Evolutionary conservation across 53 echinoderm and acorn worm genomes (phyloP).

Genomic region (Echinarachnius parma): DNA sequence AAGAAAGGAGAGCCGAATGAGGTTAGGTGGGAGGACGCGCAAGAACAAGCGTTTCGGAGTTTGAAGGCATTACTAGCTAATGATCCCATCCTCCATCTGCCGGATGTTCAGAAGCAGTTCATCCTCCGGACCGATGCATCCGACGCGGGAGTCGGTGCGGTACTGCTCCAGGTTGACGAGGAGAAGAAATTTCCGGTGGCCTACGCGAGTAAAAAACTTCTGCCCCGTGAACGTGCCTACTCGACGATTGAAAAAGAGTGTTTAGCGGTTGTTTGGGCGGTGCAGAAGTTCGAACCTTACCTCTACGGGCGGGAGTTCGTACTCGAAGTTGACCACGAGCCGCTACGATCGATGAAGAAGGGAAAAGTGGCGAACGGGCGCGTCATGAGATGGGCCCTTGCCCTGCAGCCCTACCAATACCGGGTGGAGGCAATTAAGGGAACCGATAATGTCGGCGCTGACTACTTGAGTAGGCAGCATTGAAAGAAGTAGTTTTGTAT

Average conservation of each 20-base stretch:
- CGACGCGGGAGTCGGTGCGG: slow-evolving; percentile 42
- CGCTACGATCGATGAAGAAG: slow-evolving; percentile 38
- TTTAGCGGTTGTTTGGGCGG: slow-evolving; percentile 57
- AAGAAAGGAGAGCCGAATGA: slow-evolving; percentile 54
- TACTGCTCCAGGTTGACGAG: slow-evolving; percentile 52
- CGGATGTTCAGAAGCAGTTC: slow-evolving; percentile 47
- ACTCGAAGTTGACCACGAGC: slow-evolving; percentile 52
- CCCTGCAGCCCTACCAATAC: slow-evolving; percentile 46
- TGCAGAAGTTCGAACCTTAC: slow-evolving; percentile 52
- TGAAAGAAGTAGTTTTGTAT: too few relatives aligned
- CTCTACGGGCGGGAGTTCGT: slow-evolving; percentile 49
- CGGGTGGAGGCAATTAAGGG: slow-evolving; percentile 47
- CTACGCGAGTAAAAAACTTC: slow-evolving; percentile 56
- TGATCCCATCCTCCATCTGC: slow-evolving; percentile 46
- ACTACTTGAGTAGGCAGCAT: slow-evolving; percentile 56
- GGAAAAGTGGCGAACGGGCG: slow-evolving; percentile 38
- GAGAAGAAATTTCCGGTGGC: slow-evolving; percentile 47
- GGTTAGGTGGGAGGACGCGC: slow-evolving; percentile 40
- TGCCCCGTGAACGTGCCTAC: slow-evolving; percentile 38
- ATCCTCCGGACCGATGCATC: slow-evolving; percentile 55
- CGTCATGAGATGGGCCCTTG: slow-evolving; percentile 62
- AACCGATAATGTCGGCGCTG: slow-evolving; percentile 61
- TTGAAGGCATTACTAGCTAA: slow-evolving; percentile 35
- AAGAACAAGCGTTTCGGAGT: slow-evolving; percentile 43
- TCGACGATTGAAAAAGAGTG: slow-evolving; percentile 58